These are phyloP conservation scores for Archivesica marissinica DNA, from an alignment of 1,140 invertebrate species.

Conservation along the genomic window DNA sequence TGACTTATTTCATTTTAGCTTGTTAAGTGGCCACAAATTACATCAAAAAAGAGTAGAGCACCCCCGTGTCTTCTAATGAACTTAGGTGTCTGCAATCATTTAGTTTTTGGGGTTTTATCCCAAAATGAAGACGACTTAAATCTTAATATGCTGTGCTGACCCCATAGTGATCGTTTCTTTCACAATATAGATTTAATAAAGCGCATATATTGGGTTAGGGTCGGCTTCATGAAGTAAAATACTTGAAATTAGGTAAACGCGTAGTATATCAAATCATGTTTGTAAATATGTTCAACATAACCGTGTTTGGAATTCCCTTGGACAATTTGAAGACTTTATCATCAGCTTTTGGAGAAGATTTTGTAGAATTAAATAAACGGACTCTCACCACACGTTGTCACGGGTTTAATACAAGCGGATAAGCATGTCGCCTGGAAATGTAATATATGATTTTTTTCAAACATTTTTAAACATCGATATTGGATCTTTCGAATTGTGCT, in stretches of 20 bases:
- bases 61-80: conserved; percentile 57
- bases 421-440: background rate
- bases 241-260: conserved; percentile 50
- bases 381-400: background rate
- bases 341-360: conserved; percentile 37
- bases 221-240: conserved; percentile 55
- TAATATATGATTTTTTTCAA: background rate
- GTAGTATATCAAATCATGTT: conserved; percentile 60
- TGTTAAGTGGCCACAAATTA: conserved; percentile 62
- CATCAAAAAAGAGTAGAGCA: conserved; percentile 47
- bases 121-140: conserved; percentile 41
- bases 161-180: conserved; percentile 43
- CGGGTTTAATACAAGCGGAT: background rate
- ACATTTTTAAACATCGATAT: no score
- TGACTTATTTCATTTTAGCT: conserved; percentile 63
- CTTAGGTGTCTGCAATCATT: conserved; percentile 54
- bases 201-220: conserved; percentile 48
- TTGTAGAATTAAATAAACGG: conserved; percentile 38
- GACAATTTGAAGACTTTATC: conserved; percentile 51
- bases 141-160: conserved; percentile 52
- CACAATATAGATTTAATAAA: conserved; percentile 59
- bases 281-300: conserved; percentile 29
- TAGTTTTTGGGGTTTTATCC: conserved; percentile 46
- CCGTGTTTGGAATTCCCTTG: conserved; percentile 52
- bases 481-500: no score